Conservation (phyloP, 2,797 vertebrate genomes). For the Crocodylus rhombifer region DNA sequence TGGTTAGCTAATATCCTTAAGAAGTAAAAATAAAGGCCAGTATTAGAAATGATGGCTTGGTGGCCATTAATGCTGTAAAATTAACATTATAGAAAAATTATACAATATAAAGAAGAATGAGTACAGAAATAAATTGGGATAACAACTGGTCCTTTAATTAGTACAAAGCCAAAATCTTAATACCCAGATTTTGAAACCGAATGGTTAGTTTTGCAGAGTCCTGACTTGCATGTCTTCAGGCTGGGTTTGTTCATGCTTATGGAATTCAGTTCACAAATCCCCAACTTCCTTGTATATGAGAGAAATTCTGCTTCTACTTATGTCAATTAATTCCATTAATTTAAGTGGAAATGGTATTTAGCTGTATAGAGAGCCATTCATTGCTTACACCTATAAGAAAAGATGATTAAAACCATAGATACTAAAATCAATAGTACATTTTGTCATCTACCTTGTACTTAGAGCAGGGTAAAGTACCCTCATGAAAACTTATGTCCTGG, state of each 20-base stretch:
- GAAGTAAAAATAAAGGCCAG: neutral
- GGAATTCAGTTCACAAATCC: constrained; percentile 13
- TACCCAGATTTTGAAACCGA: neutral
- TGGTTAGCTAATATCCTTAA: constrained; percentile 42
- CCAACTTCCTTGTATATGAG: constrained; percentile 39
- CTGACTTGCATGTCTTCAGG: neutral
- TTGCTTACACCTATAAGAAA: constrained; percentile 43
- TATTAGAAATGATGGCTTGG: constrained; percentile 10
- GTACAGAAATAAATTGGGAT: neutral
- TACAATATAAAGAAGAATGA: neutral
- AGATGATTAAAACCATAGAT: constrained; percentile 30
- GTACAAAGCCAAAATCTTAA: neutral
- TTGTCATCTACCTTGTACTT: constrained; percentile 22
- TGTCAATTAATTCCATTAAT: constrained; percentile 31
- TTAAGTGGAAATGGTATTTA: constrained; percentile 61
- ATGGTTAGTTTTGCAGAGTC: neutral
- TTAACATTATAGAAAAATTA: neutral
- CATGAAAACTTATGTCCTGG: too few species aligned
- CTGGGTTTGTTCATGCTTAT: constrained; percentile 40
- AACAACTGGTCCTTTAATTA: neutral
- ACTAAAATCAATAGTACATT: constrained; percentile 42
- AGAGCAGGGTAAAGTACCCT: neutral
- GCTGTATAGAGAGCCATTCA: constrained; percentile 34
- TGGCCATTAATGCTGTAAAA: constrained; percentile 23
- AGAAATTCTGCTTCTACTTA: constrained; percentile 45